Base-by-base conservation (phyloP, 2,797 vertebrate species). In the Pteropus rufus region DNA sequence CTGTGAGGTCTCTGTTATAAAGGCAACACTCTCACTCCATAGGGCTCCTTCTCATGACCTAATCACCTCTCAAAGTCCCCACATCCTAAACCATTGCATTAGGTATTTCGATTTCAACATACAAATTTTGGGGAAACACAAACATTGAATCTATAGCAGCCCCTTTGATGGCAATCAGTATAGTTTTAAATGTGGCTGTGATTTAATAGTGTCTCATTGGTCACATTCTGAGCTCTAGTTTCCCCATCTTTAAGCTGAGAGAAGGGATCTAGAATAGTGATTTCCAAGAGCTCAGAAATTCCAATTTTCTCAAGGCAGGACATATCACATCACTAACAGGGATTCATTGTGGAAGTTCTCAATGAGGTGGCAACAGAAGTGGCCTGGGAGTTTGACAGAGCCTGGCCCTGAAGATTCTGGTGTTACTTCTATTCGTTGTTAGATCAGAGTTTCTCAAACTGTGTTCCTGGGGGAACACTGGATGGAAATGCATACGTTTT, bases 271-370 rank as follows among this genome's bases (percentile, higher is more conserved):
- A 88, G 31, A 64, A 52, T 10, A 41, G 29, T 65, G 77, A 83
- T 77, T 77, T 70, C 70, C 41, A 94, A 75, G 16, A 72, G 58
- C 83, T 94, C 23, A 96, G 76, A 81, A 82, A 52, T 76, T 54
- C 26, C 75, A 46, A 75, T 24, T 70, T n/a, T 80, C 62, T 76
- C 56, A 46, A 64, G n/a, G 44, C 36, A 83, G 54, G 46, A 73
- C 49, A 58, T 29, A 58, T 23, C 2, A 39, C 49, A 83, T 64
- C 70, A 56, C 36, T 83, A 76, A 56, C 16, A 91, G 56, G 64
- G 29, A 80, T 89, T 95, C 39, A 67, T 44, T 80, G 49, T 18
- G 41, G 49, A 84, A 26, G 10, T 77, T 94, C 52, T 94, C 82
- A 88, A 1, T 82, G 77, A 88, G 54, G 21, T 49, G 15, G 26